Evolutionary conservation across 53 echinoderm and acorn worm species (phyloP), one percentile per base, ranked within the genome.

Genomic region (Holothuria scabra): DNA sequence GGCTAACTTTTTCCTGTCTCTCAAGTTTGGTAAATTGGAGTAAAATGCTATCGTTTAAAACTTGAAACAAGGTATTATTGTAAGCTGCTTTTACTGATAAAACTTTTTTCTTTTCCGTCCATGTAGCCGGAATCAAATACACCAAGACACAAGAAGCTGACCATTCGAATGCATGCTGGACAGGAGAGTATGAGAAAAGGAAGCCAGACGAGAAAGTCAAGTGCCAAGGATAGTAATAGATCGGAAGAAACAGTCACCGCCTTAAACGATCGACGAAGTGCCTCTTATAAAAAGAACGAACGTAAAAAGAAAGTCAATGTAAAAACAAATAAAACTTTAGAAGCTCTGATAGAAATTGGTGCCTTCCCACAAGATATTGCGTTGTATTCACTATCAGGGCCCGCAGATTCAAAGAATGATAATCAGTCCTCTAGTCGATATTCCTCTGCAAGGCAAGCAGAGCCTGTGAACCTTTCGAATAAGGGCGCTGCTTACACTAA

Each of bases 331-430:
- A 69, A 71, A 32, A 84, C 84, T 20, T 59, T 70, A 13, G 71
- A 84, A 70, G 84, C 71, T 56, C 72, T 84, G n/a, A 84, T 84
- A 13, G 84, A 84, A 26, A 84, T 84, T 30, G 84, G 84, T 55
- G 84, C 84, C 34, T 84, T 84, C 20, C 84, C 84, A 48, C 32
- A 52, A 29, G 84, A 84, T 12, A 56, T 49, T 56, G 52, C 58
- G 12, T 56, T 78, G 5, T 28, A 28, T 8, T 56, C 56, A 25
- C 11, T 52, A 0, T 18, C 52, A 16, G 18, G 16, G 8, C 18
- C 52, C 1, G 52, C 2, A 6, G 52, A 52, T 52, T 52, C 52
- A 3, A 14, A 16, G 52, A 52, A 52, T 1, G 52, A 52, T 52
- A 18, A 18, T 0, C 52, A 52, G 8, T 3, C 14, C 52, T 14